Evolutionary conservation across 2,888 invertebrate species (phyloP), one percentile per base, ranked within the genome.

Genomic region (Exocentrus adspersus): DNA sequence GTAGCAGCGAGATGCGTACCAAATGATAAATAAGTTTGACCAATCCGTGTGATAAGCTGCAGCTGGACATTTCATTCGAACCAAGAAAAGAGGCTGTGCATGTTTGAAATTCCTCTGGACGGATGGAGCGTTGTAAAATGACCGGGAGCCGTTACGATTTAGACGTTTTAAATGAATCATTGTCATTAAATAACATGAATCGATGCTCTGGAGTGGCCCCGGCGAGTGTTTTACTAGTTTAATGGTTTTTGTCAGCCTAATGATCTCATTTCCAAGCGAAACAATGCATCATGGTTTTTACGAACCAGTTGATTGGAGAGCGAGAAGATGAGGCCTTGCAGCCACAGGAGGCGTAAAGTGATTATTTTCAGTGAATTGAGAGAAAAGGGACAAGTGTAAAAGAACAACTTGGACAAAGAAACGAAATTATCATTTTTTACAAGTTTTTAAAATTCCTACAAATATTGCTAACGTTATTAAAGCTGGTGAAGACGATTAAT

Each of bases 131-230:
- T 28, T 45, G 28, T 42, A 54, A 17, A 54, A 28, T 54, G 43
- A 54, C 21, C 54, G 43, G 54, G 41, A 54, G 54, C 54, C 54
- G 54, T 54, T 54, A 54, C 54, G 28, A 67, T 69, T 69, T 67
- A 64, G 69, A 69, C 64, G 60, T 63, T 61, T 64, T 60, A 67
- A 67, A 68, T 68, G 67, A 66, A 70, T 70, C 65, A 69, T 67
- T 69, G 67, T 66, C 68, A 70, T 70, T 70, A 70, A 70, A 67
- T 63, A 67, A 68, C 64, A 67, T 70, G 68, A 70, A 66, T 70
- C 60, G 54, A 54, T 54, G 24, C 53, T 43, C 28, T 24, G 43
- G n/a, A 54, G 43, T 28, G 21, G 37, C 17, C 42, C 16, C 43
- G 43, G 54, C 21, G 43, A 54, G 43, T 43, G 54, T 54, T 54